A percentile compares a stretch with the other conserved stretches of the same genome.
Evolutionary conservation across 2,888 invertebrate genomes (phyloP).

Genomic region (Erynnis tages): DNA sequence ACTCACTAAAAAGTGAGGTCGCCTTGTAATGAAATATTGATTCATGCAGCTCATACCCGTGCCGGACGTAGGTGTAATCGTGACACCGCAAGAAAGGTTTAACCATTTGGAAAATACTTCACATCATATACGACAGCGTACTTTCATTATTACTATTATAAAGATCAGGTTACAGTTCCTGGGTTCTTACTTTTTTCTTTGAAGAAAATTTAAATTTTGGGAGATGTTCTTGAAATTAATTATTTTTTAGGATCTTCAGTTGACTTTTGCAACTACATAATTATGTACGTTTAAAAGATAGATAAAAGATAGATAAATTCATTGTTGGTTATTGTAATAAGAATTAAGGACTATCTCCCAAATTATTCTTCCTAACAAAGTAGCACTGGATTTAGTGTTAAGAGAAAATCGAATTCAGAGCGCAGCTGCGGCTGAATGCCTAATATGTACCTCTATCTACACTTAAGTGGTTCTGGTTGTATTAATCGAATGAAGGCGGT

Average conservation of each 20-base stretch:
- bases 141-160: background rate
- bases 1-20: constrained; percentile 18
- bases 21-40: constrained; percentile 19
- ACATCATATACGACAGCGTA: background rate
- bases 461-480: constrained; percentile 5
- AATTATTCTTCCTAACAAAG: too few relatives aligned
- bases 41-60: constrained; percentile 1
- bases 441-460: background rate
- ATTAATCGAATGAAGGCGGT: constrained; percentile 32
- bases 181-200: too few relatives aligned
- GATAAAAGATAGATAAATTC: too few relatives aligned
- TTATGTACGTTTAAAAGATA: too few relatives aligned
- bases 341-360: too few relatives aligned
- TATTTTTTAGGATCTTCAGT: too few relatives aligned
- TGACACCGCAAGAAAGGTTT: background rate
- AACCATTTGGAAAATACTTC: background rate
- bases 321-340: too few relatives aligned
- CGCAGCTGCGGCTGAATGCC: constrained; percentile 8
- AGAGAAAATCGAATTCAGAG: background rate
- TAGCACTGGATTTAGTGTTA: too few relatives aligned
- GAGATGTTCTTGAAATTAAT: too few relatives aligned
- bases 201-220: too few relatives aligned
- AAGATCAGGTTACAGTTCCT: too few relatives aligned
- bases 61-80: background rate
- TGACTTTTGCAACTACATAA: too few relatives aligned